These are phyloP conservation scores for Xylocopa sonorina DNA, from an alignment of 1,140 invertebrate genomes.

Conservation along the genomic window DNA sequence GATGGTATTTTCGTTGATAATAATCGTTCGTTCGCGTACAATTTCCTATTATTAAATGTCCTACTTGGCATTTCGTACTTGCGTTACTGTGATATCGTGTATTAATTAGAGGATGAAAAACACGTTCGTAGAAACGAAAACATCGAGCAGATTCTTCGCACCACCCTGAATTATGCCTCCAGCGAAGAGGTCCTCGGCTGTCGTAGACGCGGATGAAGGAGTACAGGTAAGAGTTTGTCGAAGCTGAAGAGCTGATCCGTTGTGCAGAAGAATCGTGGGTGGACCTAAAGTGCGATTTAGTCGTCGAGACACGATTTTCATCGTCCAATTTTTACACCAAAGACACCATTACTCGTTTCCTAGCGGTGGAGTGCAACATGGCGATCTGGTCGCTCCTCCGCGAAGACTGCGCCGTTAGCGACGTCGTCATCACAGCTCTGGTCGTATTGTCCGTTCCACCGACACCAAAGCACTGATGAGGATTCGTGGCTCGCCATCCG, in stretches of 20 bases:
- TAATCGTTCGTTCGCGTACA: background rate
- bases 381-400: constrained; percentile 74
- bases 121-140: too few species aligned
- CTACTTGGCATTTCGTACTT: too few species aligned
- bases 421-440: constrained; percentile 78
- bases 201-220: background rate
- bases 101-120: constrained; percentile 6
- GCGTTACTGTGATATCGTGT: background rate
- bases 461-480: constrained; percentile 76
- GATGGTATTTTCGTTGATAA: background rate
- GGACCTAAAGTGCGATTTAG: too few species aligned
- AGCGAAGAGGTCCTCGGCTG: background rate
- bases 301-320: background rate
- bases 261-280: background rate
- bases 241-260: background rate
- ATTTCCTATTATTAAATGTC: background rate
- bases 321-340: constrained; percentile 67
- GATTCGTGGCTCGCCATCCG: constrained; percentile 75
- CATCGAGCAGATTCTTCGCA: too few species aligned
- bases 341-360: constrained; percentile 79
- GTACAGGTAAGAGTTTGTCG: background rate
- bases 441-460: constrained; percentile 69
- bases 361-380: constrained; percentile 71
- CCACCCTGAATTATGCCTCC: background rate
- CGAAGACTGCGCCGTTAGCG: constrained; percentile 78